These are phyloP conservation scores for Ardeotis arabs DNA, from an alignment of 2,113 vertebrate genomes.

Conservation along the genomic window DNA sequence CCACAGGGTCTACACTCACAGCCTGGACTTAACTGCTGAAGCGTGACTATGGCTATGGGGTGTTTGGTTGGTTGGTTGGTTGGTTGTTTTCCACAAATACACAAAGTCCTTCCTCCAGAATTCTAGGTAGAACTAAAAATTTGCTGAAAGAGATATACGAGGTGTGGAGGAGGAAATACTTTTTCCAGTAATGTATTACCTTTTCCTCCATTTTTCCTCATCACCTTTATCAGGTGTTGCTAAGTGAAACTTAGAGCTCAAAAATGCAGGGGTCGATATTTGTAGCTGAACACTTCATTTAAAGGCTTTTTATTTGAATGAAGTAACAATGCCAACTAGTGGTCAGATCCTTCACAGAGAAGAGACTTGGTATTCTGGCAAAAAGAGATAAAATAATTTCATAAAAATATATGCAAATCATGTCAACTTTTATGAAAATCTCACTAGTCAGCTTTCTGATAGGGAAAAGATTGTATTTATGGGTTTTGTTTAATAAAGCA, in stretches of 20 bases:
- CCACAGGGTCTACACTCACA: background rate
- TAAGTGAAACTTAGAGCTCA: background rate
- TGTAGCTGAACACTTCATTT: background rate
- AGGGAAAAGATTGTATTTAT: background rate
- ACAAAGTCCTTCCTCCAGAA: background rate
- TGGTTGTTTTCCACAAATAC: background rate
- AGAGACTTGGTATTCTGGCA: background rate
- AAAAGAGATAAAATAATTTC: background rate
- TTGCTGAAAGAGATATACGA: background rate
- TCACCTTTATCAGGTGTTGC: background rate
- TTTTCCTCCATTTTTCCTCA: background rate
- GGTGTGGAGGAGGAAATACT: background rate
- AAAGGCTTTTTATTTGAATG: background rate
- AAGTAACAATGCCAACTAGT: slow-evolving; percentile 59
- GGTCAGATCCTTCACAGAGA: background rate
- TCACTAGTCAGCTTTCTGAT: background rate
- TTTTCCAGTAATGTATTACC: background rate
- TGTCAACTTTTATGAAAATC: background rate
- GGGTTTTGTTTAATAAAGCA: background rate
- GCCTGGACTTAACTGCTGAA: background rate
- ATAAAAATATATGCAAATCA: background rate
- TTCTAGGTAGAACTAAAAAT: background rate
- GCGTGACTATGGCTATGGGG: background rate
- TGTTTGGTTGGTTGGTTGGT: background rate
- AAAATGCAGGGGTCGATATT: background rate